These are phyloP conservation scores for Metalampra italica DNA, from an alignment of 2,888 invertebrate genomes.

Conservation along the genomic window DNA sequence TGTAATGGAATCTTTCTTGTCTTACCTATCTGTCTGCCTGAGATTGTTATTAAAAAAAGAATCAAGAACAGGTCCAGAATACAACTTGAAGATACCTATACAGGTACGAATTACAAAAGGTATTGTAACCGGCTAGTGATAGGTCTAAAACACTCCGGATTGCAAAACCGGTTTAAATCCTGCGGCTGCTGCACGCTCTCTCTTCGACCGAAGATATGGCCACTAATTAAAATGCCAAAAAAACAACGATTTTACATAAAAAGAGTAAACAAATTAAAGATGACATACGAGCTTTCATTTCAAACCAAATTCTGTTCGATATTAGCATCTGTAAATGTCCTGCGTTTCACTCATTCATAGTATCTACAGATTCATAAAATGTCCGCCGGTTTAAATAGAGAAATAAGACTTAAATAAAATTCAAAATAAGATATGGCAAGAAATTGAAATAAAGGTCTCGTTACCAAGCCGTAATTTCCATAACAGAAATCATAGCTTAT, in stretches of 20 bases:
- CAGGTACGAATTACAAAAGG: neutral
- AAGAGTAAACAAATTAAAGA: slow-evolving; percentile 1
- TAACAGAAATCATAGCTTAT: too few species aligned
- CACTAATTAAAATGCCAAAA: neutral
- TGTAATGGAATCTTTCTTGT: too few species aligned
- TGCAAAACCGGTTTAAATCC: slow-evolving; percentile 5
- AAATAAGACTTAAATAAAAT: too few species aligned
- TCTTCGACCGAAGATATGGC: slow-evolving; percentile 1
- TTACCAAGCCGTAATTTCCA: too few species aligned
- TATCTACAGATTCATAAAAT: too few species aligned
- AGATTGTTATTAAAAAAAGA: too few species aligned
- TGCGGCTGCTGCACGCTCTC: slow-evolving; percentile 1
- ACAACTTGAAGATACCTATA: too few species aligned
- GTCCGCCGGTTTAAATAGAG: too few species aligned
- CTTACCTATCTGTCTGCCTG: too few species aligned
- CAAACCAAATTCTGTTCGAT: neutral
- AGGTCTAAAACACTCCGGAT: neutral
- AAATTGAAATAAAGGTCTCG: too few species aligned
- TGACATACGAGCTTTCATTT: slow-evolving; percentile 2
- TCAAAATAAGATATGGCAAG: too few species aligned
- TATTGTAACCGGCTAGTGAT: neutral
- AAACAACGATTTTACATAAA: neutral
- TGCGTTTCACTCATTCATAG: neutral
- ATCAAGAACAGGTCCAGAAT: too few species aligned
- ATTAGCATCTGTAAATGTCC: neutral